Evolutionary conservation across 1,140 invertebrate species (phyloP), one percentile per base, ranked within the genome.

Genomic region (Thalassaphorura encarpata): DNA sequence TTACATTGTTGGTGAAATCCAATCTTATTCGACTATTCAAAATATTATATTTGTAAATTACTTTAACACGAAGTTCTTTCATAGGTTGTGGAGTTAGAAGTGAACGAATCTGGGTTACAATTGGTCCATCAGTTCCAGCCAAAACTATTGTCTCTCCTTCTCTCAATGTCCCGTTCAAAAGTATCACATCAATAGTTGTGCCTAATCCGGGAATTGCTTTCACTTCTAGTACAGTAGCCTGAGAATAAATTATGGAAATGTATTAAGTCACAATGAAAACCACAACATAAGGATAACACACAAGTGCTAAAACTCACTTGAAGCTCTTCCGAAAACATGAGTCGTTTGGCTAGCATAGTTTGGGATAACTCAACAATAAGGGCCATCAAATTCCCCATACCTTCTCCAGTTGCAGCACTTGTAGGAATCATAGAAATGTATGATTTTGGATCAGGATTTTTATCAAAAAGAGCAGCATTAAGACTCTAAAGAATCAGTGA

Each of bases 171-270:
- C 97, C 97, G 75, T 99, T 99, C 33, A 99, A 89, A 49, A 99
- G 78, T 72, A 99, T 97, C 29, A 94, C 88, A 78, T 99, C 97
- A 68, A 99, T 95, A 4, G 97, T 99, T 52, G 95, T 99, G 24
- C 97, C 97, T 54, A 99, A 76, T 43, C 97, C 97, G 33, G 90
- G 83, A 66, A 99, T 86, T 1, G 94, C 92, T 80, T 99, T 99
- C 3, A 99, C 95, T 80, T 99, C 96, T 67, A 99, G 78, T n/a
- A 98, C 94, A 11, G 89, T 98, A 19, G 93, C 93, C 63, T 71
- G 46, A 36, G 58, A 51, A 31, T 8, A 48, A 26, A n/a, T 15
- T 43, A 21, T 11, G 21, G 26, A 4, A 36, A 29, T 31, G 8
- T 51, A 33, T 24, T 4, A 48, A 13, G 4, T 48, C 42, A n/a